phyloP scores from a whole-genome alignment of 2,113 vertebrate species.

The Blennius ocellaris region DNA sequence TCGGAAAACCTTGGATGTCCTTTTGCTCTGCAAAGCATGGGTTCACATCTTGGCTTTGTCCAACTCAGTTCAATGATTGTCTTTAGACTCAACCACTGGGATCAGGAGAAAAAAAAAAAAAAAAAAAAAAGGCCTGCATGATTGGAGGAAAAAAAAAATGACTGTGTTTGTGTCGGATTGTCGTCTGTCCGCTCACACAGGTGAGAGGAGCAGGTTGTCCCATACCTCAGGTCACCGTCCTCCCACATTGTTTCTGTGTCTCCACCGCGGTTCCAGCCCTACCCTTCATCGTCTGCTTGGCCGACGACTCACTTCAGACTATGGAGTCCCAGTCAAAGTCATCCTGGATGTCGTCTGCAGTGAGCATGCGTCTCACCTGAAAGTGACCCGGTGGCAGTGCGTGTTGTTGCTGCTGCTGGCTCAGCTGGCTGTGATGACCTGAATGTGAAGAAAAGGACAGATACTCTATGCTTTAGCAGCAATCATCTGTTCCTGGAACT shows the following conservation, averaged over 20 bases:
- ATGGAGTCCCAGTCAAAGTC: slow-evolving; percentile 94
- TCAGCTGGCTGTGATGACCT: slow-evolving; percentile 89
- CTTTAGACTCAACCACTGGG: slow-evolving; percentile 75
- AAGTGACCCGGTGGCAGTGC: slow-evolving; percentile 87
- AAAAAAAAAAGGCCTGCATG: slow-evolving; percentile 48
- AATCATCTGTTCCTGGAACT: too few relatives aligned
- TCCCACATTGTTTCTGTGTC: background rate
- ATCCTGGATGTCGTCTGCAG: slow-evolving; percentile 90
- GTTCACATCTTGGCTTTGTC: slow-evolving; percentile 47
- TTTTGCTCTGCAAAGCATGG: slow-evolving; percentile 26
- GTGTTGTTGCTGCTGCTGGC: slow-evolving; percentile 85
- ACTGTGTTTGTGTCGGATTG: slow-evolving; percentile 64
- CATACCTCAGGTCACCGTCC: slow-evolving; percentile 16
- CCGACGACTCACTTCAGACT: slow-evolving; percentile 75
- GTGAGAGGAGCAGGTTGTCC: slow-evolving; percentile 47
- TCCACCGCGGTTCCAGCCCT: slow-evolving; percentile 1
- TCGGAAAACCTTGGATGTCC: slow-evolving; percentile 25
- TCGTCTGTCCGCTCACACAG: slow-evolving; percentile 57
- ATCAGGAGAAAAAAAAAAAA: slow-evolving; percentile 3
- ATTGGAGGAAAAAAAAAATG: slow-evolving; percentile 30
- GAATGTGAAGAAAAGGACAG: slow-evolving; percentile 1
- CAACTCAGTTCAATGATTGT: slow-evolving; percentile 82
- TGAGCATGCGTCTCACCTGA: slow-evolving; percentile 88
- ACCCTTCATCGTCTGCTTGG: slow-evolving; percentile 1
- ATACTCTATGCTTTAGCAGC: background rate